A percentile compares a stretch with the other conserved stretches of the same genome.
Evolutionary conservation across 2,113 vertebrate genomes (phyloP).

Genomic region (Corythoichthys haematopterus): DNA sequence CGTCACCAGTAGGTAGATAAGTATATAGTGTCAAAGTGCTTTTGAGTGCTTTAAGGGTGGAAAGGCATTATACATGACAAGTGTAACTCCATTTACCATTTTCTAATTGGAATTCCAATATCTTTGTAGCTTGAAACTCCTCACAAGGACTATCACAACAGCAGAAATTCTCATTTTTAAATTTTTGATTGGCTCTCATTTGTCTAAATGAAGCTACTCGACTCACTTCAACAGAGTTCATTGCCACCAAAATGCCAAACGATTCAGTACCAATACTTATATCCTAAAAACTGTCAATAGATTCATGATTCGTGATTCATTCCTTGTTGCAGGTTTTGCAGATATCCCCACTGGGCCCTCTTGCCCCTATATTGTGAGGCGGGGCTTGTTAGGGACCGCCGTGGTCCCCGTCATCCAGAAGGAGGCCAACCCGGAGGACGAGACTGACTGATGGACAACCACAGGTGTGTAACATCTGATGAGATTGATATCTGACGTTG

Average conservation of each 20-base stretch:
- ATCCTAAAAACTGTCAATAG: too few relatives aligned
- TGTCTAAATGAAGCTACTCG: not conserved
- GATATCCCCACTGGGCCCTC: conserved; percentile 75
- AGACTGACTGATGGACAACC: conserved; percentile 46
- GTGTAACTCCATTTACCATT: too few relatives aligned
- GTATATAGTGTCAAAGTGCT: too few relatives aligned
- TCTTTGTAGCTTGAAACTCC: too few relatives aligned
- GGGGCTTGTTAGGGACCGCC: conserved; percentile 72
- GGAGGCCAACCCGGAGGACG: conserved; percentile 31
- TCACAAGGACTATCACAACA: too few relatives aligned
- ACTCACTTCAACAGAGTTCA: not conserved
- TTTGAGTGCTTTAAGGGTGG: too few relatives aligned
- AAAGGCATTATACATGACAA: too few relatives aligned
- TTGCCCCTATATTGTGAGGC: conserved; percentile 77
- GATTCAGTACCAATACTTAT: not conserved
- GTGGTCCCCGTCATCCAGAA: conserved; percentile 47
- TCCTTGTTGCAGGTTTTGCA: conserved; percentile 69
- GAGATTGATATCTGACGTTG: not conserved
- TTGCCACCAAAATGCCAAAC: not conserved
- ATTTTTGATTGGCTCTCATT: too few relatives aligned
- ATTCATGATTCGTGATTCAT: not conserved
- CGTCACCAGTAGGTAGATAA: too few relatives aligned
- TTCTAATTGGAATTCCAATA: too few relatives aligned
- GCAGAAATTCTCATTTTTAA: too few relatives aligned
- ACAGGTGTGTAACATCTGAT: not conserved